A percentile compares a stretch with the other conserved stretches of the same genome.
These are phyloP conservation scores for Drosophila niveifrons DNA, from an alignment of 2,888 invertebrate species.

Conservation along the genomic window DNA sequence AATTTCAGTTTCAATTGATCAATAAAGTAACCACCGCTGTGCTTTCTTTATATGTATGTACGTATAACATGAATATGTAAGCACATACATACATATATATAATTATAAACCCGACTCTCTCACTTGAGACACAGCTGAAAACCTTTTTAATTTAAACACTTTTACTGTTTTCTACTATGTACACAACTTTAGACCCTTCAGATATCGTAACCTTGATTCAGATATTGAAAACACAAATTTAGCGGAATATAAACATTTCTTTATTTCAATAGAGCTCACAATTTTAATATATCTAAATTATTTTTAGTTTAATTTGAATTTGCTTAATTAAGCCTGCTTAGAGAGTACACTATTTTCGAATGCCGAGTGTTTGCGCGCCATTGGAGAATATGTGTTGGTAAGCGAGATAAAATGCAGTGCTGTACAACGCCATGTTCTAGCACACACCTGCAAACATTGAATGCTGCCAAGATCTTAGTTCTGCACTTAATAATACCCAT, in stretches of 20 bases:
- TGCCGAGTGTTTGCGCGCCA: constrained; percentile 13
- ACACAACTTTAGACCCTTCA: background rate
- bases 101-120: background rate
- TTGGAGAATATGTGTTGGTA: constrained; percentile 30
- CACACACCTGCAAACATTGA: constrained; percentile 52
- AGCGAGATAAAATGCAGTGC: constrained; percentile 18
- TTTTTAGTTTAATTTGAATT: background rate
- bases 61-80: background rate
- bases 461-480: background rate
- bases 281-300: background rate
- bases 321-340: background rate
- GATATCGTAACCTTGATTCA: background rate
- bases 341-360: background rate
- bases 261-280: background rate
- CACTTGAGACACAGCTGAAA: constrained; percentile 19
- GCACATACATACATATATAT: too few relatives aligned
- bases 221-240: too few relatives aligned
- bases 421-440: constrained; percentile 26
- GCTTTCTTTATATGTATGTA: background rate
- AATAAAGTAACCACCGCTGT: constrained; percentile 21
- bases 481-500: constrained; percentile 28
- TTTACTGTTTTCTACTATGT: background rate
- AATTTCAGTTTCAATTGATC: constrained; percentile 21
- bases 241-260: background rate
- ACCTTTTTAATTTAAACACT: constrained; percentile 18